phyloP scores from a whole-genome alignment of 2,888 invertebrate genomes.

The Clostera curtula region DNA sequence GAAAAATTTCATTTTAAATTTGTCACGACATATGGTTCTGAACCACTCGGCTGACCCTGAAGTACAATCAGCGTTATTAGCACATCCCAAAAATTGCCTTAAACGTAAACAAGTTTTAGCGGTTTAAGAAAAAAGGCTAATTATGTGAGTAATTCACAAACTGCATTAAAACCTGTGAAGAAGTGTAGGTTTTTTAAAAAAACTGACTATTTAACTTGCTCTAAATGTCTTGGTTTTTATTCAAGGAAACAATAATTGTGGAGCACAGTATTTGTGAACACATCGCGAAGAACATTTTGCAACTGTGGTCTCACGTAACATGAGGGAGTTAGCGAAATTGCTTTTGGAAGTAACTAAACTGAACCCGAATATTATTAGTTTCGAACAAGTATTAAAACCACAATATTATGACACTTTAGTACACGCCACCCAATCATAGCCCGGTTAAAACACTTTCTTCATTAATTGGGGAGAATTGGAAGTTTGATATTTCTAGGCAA shows the following conservation, averaged over 20 bases:
- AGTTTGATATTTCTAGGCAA: conserved; percentile 18
- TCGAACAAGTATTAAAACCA: conserved; percentile 4
- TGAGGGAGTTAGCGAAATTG: conserved; percentile 17
- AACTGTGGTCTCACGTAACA: conserved; percentile 21
- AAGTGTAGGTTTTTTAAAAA: not conserved
- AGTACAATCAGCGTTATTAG: conserved; percentile 3
- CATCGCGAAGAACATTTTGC: conserved; percentile 20
- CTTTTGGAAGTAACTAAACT: conserved; percentile 2
- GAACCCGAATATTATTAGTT: conserved; percentile 4
- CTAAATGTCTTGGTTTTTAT: conserved; percentile 2
- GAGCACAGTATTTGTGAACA: conserved; percentile 17
- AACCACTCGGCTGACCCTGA: conserved; percentile 3
- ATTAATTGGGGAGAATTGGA: conserved; percentile 18
- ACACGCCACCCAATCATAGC: conserved; percentile 3
- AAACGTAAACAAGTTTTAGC: not conserved
- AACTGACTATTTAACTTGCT: conserved; percentile 4
- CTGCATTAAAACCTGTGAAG: conserved; percentile 6
- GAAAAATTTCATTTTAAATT: conserved; percentile 4
- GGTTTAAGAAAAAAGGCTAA: conserved; percentile 4
- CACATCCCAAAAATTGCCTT: conserved; percentile 3
- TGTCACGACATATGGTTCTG: conserved; percentile 3
- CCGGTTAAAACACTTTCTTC: conserved; percentile 15
- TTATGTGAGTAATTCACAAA: conserved; percentile 3
- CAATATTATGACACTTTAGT: conserved; percentile 3
- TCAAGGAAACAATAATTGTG: conserved; percentile 15